Conservation (phyloP, 2,888 invertebrate species). For the Charanyca ferruginea region DNA sequence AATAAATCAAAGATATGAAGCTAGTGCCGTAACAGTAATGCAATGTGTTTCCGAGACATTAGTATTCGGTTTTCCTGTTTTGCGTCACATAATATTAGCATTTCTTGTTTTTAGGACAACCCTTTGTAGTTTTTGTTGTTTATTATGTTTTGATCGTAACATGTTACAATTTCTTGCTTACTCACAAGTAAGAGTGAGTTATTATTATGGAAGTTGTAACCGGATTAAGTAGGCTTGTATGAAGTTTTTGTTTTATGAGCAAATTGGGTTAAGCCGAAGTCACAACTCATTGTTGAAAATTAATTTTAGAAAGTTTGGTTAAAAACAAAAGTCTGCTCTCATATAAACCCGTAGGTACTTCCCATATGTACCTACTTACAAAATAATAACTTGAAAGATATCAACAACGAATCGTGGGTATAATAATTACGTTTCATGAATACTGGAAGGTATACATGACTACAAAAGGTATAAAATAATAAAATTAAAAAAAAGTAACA, state of each 20-base stretch:
- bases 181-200: conserved; percentile 21
- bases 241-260: conserved; percentile 2
- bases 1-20: conserved; percentile 66
- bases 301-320: neutral
- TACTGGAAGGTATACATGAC: neutral
- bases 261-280: neutral
- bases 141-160: conserved; percentile 23
- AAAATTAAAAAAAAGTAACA: conserved; percentile 33
- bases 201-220: conserved; percentile 10
- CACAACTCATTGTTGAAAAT: neutral
- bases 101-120: conserved; percentile 60
- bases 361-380: too few species aligned
- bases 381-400: too few species aligned
- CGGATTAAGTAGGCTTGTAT: neutral
- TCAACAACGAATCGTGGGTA: neutral
- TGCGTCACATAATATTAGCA: conserved; percentile 55
- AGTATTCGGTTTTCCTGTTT: conserved; percentile 62
- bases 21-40: conserved; percentile 60
- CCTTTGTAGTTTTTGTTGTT: conserved; percentile 44
- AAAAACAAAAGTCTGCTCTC: too few species aligned
- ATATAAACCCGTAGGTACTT: too few species aligned
- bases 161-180: conserved; percentile 27
- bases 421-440: neutral
- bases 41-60: conserved; percentile 63
- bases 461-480: conserved; percentile 7